Percentiles rank a stretch among this genome's conserved stretches.
phyloP scores from a whole-genome alignment of 37 sponge, comb jelly and placozoan genomes.

The Chondrilla cf. caribensis region DNA sequence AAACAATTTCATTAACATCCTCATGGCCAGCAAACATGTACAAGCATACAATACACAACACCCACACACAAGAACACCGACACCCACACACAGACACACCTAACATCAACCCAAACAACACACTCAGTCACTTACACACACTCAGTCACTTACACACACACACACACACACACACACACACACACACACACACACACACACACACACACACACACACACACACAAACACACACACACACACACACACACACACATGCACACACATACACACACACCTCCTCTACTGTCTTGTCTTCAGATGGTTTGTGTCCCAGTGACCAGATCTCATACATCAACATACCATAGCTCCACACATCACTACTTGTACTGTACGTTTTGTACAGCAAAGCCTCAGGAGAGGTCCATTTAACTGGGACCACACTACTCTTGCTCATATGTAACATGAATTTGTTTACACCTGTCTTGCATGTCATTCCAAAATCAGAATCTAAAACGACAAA shows the following conservation, averaged over 20 bases:
- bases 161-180: no score
- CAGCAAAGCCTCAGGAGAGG: neutral
- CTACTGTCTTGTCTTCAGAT: neutral
- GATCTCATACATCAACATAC: conserved; percentile 11
- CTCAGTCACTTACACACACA: neutral
- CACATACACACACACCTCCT: conserved; percentile 14
- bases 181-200: conserved; percentile 20
- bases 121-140: neutral
- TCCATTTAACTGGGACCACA: neutral
- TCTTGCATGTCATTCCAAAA: neutral
- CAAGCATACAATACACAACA: neutral
- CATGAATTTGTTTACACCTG: neutral
- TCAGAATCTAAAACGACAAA: neutral
- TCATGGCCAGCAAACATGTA: no score
- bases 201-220: conserved; percentile 23
- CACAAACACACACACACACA: conserved; percentile 20
- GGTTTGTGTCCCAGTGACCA: conserved; percentile 15
- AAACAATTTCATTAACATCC: no score
- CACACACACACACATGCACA: conserved; percentile 13
- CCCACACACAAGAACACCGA: neutral
- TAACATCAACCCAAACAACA: neutral
- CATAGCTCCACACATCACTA: conserved; percentile 23
- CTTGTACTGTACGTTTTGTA: neutral
- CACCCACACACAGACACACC: neutral
- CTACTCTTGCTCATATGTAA: no score